Evolutionary conservation across 2,888 invertebrate species (phyloP), one percentile per base, ranked within the genome.

Genomic region (Apodemia zela): DNA sequence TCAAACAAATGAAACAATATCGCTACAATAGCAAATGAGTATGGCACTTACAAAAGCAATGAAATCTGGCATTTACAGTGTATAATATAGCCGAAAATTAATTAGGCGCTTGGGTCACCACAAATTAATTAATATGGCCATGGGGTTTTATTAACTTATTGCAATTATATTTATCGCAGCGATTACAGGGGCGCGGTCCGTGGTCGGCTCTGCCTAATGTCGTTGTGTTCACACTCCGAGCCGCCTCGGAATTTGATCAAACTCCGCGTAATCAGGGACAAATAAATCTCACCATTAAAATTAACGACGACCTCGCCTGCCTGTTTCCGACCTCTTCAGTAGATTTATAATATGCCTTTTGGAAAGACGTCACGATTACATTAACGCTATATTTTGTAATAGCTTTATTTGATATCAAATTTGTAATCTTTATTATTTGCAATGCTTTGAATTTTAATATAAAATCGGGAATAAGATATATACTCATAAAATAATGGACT

Each of bases 141-240:
- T 73, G 80, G 80, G 80, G 81, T 85, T 85, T 86, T 85, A 87
- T 87, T 85, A 87, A 87, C 84, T 88, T 89, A 87, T 88, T 84
- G 84, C 84, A 84, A 87, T 87, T 85, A 88, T 83, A 85, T 87
- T 87, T 86, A 84, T 83, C 81, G 84, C 74, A 73, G 73, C 81
- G 80, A 85, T 87, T 85, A 83, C 76, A 42, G 70, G 75, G 76
- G 74, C 70, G 73, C 71, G 74, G 42, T 42, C 72, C 71, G 42
- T n/a, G 75, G 69, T 71, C 72, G 73, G 73, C 72, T 68, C 71
- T 71, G 74, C 72, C 76, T 82, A 81, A 83, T 78, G 73, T 79
- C 79, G 75, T 77, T 73, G 76, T 75, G 76, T 78, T 77, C 76
- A 76, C 75, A 71, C 72, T 47, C 45, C 54, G 49, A 4, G 15